Conservation (phyloP, 1,140 invertebrate genomes). For the Rhagoletis zephyria region DNA sequence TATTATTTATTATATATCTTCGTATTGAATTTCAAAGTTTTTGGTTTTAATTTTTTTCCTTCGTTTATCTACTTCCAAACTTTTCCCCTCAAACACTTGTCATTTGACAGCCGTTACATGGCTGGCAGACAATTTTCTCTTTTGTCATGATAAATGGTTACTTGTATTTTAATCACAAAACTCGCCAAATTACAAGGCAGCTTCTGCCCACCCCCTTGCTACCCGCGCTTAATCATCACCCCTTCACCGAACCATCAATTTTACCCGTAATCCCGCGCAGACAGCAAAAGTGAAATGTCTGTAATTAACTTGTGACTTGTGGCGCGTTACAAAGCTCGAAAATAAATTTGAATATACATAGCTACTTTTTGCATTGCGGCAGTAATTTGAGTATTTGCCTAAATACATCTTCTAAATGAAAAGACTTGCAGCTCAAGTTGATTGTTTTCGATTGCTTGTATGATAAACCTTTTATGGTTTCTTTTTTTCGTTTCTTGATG, state of each 20-base stretch:
- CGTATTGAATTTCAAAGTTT: neutral
- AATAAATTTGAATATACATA: neutral
- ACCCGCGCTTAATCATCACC: neutral
- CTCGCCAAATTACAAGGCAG: slow-evolving; percentile 10
- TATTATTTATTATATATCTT: neutral
- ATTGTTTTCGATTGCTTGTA: neutral
- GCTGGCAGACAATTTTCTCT: neutral
- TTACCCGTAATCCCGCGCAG: neutral
- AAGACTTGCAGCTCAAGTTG: neutral
- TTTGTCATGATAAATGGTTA: slow-evolving; percentile 16
- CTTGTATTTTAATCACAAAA: slow-evolving; percentile 20
- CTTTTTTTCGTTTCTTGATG: neutral
- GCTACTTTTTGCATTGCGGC: neutral
- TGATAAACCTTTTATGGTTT: neutral
- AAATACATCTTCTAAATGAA: neutral
- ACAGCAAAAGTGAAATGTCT: slow-evolving; percentile 36
- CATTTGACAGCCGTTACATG: neutral
- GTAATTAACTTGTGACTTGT: slow-evolving; percentile 16
- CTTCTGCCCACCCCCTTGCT: neutral
- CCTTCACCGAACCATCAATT: neutral
- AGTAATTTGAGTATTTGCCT: neutral
- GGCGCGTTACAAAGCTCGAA: neutral
- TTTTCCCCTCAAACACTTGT: slow-evolving; percentile 8
- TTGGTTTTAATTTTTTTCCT: neutral
- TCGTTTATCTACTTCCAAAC: neutral